Percentiles rank a stretch among this genome's conserved stretches.
Conservation (phyloP, 2,797 vertebrate species). For the Tragelaphus eurycerus region DNA sequence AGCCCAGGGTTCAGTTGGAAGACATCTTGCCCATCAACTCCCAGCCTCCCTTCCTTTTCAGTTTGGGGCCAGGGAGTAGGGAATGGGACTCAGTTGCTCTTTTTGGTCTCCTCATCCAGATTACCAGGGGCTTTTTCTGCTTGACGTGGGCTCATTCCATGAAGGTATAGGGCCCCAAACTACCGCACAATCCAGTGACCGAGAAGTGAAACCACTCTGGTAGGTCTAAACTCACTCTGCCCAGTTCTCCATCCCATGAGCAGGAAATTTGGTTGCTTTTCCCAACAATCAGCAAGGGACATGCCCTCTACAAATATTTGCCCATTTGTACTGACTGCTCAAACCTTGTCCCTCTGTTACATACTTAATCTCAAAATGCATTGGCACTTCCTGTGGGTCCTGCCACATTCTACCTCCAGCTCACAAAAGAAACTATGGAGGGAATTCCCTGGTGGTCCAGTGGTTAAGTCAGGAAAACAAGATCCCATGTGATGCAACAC, state of each 20-base stretch:
- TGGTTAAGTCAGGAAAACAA: not conserved
- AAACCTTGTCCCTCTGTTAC: not conserved
- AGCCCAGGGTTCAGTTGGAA: not conserved
- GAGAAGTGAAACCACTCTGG: not conserved
- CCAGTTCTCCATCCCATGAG: not conserved
- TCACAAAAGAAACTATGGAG: not conserved
- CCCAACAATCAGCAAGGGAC: not conserved
- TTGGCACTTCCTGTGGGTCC: not conserved
- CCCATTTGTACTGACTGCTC: not conserved
- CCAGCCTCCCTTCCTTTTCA: not conserved
- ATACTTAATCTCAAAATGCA: not conserved
- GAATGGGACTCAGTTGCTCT: not conserved
- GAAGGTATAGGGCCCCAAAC: not conserved
- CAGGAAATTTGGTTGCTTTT: not conserved
- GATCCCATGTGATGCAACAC: not conserved
- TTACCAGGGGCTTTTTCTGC: not conserved
- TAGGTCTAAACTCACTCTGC: not conserved
- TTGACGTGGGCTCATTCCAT: not conserved
- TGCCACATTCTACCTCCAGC: not conserved
- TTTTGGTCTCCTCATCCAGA: not conserved
- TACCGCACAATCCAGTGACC: not conserved
- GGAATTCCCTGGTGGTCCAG: not conserved
- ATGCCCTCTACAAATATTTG: not conserved
- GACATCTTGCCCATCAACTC: not conserved
- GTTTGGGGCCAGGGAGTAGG: not conserved